Conservation (phyloP, 2,797 vertebrate species). For the Channallabes apus region DNA sequence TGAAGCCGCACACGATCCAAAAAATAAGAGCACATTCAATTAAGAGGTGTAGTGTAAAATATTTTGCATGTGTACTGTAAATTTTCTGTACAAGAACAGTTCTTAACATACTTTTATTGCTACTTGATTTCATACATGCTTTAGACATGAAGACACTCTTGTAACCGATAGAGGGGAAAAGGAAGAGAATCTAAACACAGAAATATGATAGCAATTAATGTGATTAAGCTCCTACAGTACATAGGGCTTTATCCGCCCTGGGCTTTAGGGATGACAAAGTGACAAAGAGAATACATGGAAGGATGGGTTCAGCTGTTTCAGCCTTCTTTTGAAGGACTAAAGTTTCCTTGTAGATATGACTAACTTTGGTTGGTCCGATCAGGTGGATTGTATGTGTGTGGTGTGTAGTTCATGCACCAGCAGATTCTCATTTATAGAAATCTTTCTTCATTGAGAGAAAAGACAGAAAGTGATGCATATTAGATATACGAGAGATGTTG, state of each 20-base stretch:
- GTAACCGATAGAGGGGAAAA: neutral
- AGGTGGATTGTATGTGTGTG: neutral
- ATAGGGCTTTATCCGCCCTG: neutral
- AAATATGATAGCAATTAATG: neutral
- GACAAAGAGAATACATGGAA: constrained; percentile 1
- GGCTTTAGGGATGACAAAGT: constrained; percentile 11
- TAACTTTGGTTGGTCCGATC: too few species aligned
- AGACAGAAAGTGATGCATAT: neutral
- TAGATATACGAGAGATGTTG: too few species aligned
- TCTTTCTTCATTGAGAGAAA: neutral
- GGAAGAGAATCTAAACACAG: neutral
- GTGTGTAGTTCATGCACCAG: neutral
- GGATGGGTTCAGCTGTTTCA: constrained; percentile 3
- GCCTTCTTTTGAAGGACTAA: neutral
- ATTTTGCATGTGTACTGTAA: neutral
- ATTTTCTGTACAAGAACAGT: neutral
- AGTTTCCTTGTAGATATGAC: neutral
- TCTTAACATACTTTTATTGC: neutral
- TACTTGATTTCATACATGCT: neutral
- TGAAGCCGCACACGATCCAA: neutral
- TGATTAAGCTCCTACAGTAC: constrained; percentile 3
- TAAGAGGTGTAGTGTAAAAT: neutral
- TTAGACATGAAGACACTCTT: neutral
- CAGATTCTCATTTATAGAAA: neutral
- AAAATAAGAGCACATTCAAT: neutral